A percentile compares a stretch with the other conserved stretches of the same genome.
Evolutionary conservation across 2,888 invertebrate species (phyloP).

Genomic region (Petrolisthes manimaculis): DNA sequence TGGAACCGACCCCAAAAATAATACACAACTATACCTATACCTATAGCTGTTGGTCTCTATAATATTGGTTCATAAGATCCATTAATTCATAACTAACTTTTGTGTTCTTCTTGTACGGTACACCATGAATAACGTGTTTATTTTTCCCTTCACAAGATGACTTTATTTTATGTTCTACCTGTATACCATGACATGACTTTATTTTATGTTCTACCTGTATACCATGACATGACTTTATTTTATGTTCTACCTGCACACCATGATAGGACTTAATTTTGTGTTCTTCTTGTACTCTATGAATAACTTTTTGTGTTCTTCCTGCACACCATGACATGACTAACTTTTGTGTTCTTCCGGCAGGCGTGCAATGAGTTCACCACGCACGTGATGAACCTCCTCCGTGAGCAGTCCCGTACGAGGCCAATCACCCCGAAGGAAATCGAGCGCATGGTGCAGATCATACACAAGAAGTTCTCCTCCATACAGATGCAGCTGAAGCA

Average conservation of each 20-base stretch:
- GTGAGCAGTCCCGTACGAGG: conserved; percentile 96
- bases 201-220: neutral
- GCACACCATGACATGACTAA: too few relatives aligned
- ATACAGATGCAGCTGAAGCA: conserved; percentile 81
- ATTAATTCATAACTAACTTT: too few relatives aligned
- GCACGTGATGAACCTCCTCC: conserved; percentile 97
- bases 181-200: neutral
- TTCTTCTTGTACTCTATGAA: too few relatives aligned
- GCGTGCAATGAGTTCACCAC: conserved; percentile 99
- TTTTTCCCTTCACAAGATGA: neutral
- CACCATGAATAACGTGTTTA: too few relatives aligned
- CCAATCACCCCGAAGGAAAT: conserved; percentile 99
- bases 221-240: neutral
- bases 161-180: neutral
- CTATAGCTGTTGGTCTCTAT: too few relatives aligned
- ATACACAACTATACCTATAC: too few relatives aligned
- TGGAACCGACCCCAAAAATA: too few relatives aligned
- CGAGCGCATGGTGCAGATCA: conserved; percentile 98
- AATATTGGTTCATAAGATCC: too few relatives aligned
- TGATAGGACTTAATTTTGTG: too few relatives aligned
- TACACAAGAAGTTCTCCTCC: conserved; percentile 97
- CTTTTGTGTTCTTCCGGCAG: conserved; percentile 69
- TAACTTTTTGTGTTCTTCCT: too few relatives aligned
- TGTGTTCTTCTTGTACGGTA: too few relatives aligned
- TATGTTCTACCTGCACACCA: neutral